Evolutionary conservation across 2,113 vertebrate species (phyloP).

Genomic region (Eira barbara): DNA sequence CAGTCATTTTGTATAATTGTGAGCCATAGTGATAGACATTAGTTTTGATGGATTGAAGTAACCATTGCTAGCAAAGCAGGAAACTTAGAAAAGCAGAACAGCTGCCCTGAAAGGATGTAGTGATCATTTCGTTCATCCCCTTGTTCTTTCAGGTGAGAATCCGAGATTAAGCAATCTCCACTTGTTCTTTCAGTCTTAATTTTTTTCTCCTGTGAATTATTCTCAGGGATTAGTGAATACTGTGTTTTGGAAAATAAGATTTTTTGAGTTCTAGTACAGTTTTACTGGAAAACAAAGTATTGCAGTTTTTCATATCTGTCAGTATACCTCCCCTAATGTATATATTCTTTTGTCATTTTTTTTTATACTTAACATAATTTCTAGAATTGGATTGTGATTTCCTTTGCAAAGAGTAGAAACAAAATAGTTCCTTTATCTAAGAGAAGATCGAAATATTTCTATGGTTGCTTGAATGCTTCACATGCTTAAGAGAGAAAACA

Average conservation of each 20-base stretch:
- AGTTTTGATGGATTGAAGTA: not conserved
- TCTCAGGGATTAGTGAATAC: not conserved
- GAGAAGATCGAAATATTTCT: not conserved
- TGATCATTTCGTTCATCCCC: not conserved
- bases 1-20: not conserved
- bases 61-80: not conserved
- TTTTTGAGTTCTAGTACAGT: not conserved
- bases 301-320: not conserved
- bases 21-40: not conserved
- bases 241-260: not conserved
- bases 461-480: not conserved
- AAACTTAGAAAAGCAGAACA: not conserved
- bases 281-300: not conserved
- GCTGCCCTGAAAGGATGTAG: not conserved
- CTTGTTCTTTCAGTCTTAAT: not conserved
- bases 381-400: conserved; percentile 24
- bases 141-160: not conserved
- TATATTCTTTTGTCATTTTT: not conserved
- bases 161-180: not conserved
- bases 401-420: not conserved
- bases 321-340: not conserved
- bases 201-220: not conserved
- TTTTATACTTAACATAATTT: not conserved
- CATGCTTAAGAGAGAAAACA: not conserved
- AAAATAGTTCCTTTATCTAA: conserved; percentile 5